A percentile compares a stretch with the other conserved stretches of the same genome.
phyloP scores from a whole-genome alignment of 2,113 vertebrate genomes.

The Tyrannus savana region DNA sequence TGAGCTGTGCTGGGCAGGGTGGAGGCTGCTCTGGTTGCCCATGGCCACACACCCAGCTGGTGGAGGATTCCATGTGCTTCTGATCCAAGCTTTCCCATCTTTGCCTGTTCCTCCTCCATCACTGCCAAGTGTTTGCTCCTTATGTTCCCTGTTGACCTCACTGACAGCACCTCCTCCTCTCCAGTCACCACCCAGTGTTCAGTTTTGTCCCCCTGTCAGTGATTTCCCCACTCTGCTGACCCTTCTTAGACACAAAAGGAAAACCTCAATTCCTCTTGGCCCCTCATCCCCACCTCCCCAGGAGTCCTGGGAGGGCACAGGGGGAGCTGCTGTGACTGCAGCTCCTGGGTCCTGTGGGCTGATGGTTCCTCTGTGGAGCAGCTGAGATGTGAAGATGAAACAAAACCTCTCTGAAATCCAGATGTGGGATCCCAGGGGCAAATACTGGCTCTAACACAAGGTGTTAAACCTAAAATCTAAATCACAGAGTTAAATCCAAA shows the following conservation, averaged over 20 bases:
- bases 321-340: background rate
- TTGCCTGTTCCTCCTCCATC: background rate
- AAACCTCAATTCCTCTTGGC: background rate
- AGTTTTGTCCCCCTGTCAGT: background rate
- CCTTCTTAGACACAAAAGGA: background rate
- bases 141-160: background rate
- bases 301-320: background rate
- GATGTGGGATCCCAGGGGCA: background rate
- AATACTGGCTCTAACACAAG: background rate
- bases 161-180: background rate
- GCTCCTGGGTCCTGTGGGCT: background rate
- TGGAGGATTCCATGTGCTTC: background rate
- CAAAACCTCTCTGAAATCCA: background rate
- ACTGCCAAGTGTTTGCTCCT: background rate
- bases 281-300: background rate
- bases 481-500: background rate
- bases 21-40: background rate
- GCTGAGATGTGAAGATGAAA: background rate
- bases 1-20: background rate
- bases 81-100: background rate
- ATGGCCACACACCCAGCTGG: background rate
- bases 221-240: background rate
- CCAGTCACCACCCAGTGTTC: background rate
- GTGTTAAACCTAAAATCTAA: background rate
- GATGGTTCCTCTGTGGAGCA: accelerated